Base-by-base conservation (phyloP, 2,113 vertebrate species). In the Carlito syrichta region DNA sequence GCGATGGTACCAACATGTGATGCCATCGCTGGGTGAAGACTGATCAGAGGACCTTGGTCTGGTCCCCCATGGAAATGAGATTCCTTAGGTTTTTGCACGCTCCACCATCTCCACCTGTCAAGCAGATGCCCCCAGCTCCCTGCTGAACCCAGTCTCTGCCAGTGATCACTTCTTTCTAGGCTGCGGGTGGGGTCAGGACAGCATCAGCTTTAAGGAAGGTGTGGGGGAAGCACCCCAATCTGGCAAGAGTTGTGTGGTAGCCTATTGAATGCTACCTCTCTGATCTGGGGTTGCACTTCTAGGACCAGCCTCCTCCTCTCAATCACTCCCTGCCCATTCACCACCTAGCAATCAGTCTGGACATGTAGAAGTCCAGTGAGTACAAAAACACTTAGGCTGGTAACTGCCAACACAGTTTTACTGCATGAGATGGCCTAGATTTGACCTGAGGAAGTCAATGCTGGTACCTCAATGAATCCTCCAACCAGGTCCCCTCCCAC, bases 381-480 rank as follows among this genome's bases (percentile, higher is more conserved):
- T 92, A 94, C 98, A 98, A 97, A 97, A 97, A 23, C 98, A 96
- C 98, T 98, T 98, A 98, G 93, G 96, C 96, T 94, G 96, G 90
- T 97, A 98, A 93, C 97, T 98, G 98, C 98, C 96, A 97, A 95
- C 95, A 90, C 32, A 91, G 92, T 96, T 97, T 97, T 97, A 97
- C 91, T 81, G 85, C 83, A 88, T 97, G 96, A 97, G 98, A 97
- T 97, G 96, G 96, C 97, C 97, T 96, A 60, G 87, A 94, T 97
- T 95, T 97, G 97, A 98, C 98, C 97, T 97, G 96, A 93, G 96
- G 98, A 97, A 97, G 97, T 97, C 96, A 98, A 96, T 97, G 93
- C 97, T 97, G 96, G 96, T 96, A 97, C 97, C 98, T 96, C 96
- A 97, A 97, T 96, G 97, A 97, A 97, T 91, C 23, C 63, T 48